A percentile compares a stretch with the other conserved stretches of the same genome.
Conservation (phyloP, 2,797 vertebrate species). For the Spizella passerina region DNA sequence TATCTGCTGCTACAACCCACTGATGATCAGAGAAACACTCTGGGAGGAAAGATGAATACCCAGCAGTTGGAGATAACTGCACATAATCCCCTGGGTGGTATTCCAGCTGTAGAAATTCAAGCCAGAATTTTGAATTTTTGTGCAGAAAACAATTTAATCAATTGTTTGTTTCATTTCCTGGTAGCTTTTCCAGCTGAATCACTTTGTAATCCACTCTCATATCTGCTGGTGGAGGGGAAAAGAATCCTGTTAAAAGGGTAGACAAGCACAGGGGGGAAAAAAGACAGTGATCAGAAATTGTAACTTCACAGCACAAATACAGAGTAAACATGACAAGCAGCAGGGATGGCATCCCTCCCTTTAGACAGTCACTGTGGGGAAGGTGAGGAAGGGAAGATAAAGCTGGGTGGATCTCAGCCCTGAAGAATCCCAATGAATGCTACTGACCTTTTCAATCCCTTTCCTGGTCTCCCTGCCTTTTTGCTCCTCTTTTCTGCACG, state of each 20-base stretch:
- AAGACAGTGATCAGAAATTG: background rate
- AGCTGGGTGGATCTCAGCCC: background rate
- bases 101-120: background rate
- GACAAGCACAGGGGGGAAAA: background rate
- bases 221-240: background rate
- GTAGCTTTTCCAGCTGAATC: background rate
- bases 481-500: background rate
- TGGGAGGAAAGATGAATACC: background rate
- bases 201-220: background rate
- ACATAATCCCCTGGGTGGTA: background rate
- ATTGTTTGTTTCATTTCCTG: background rate
- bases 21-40: background rate
- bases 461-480: background rate
- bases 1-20: background rate
- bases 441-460: background rate
- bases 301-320: background rate
- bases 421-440: background rate
- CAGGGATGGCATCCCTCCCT: background rate
- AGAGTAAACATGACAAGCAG: background rate
- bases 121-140: background rate
- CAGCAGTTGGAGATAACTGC: background rate
- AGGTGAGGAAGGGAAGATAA: background rate
- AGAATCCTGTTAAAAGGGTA: background rate
- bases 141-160: background rate
- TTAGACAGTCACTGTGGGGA: rapidly evolving